Evolutionary conservation across 2,888 invertebrate genomes (phyloP).

Genomic region (Bhutanitis thaidina): DNA sequence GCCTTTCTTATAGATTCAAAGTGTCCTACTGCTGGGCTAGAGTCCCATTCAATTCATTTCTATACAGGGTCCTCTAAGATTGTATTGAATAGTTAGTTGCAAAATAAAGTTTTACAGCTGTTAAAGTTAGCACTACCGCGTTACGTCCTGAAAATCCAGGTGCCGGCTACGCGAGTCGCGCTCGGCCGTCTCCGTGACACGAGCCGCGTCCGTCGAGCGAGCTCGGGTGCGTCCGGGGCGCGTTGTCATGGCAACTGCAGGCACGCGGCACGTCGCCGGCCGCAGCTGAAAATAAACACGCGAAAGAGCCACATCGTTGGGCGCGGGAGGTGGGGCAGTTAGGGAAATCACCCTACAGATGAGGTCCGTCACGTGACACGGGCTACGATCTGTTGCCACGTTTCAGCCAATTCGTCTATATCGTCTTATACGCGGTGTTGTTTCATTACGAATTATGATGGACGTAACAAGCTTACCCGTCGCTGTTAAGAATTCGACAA

Average conservation of each 20-base stretch:
- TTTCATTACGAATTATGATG: too few relatives aligned
- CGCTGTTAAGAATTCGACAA: too few relatives aligned
- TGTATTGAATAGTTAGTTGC: too few relatives aligned
- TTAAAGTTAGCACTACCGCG: constrained; percentile 6
- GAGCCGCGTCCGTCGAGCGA: constrained; percentile 44
- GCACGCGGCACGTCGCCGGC: constrained; percentile 55
- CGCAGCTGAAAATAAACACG: constrained; percentile 71
- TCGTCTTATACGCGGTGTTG: too few relatives aligned
- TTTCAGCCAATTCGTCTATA: neutral
- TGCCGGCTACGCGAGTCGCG: constrained; percentile 23
- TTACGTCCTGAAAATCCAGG: constrained; percentile 6
- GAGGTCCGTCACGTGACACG: constrained; percentile 22
- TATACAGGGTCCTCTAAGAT: too few relatives aligned
- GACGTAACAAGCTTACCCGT: too few relatives aligned
- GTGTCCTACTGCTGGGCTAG: too few relatives aligned
- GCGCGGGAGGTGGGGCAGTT: constrained; percentile 7
- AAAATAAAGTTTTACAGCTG: constrained; percentile 4
- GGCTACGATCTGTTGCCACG: constrained; percentile 8
- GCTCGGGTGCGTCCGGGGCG: constrained; percentile 63
- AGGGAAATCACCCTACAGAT: constrained; percentile 18
- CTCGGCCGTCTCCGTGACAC: constrained; percentile 41
- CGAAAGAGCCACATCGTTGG: constrained; percentile 25
- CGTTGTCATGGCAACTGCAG: constrained; percentile 63
- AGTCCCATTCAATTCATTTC: too few relatives aligned
- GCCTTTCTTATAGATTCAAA: too few relatives aligned